phyloP scores from a whole-genome alignment of 2,888 invertebrate genomes.

The Panopea generosa region DNA sequence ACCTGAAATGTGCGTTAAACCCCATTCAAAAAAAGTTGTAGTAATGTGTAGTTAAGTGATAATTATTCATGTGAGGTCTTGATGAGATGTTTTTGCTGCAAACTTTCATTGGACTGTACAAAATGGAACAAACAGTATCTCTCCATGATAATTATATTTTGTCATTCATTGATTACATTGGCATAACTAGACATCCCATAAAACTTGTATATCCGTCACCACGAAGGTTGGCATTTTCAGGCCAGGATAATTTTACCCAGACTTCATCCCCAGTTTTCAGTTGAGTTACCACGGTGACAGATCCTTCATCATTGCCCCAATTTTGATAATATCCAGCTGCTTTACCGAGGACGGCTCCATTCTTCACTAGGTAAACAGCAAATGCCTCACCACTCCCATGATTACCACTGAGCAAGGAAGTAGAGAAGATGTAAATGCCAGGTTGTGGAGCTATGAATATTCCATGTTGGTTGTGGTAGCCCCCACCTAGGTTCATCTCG shows the following conservation, averaged over 20 bases:
- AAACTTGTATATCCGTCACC: neutral
- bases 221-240: neutral
- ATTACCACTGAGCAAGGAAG: neutral
- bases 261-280: neutral
- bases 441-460: neutral
- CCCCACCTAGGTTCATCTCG: neutral
- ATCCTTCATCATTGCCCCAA: neutral
- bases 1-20: too few relatives aligned
- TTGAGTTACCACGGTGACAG: neutral
- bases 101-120: too few relatives aligned
- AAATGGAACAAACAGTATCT: too few relatives aligned
- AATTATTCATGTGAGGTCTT: too few relatives aligned
- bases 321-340: neutral
- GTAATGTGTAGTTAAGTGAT: too few relatives aligned
- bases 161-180: too few relatives aligned
- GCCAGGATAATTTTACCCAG: neutral
- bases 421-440: slow-evolving; percentile 4
- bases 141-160: too few relatives aligned
- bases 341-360: neutral
- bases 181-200: neutral
- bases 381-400: neutral
- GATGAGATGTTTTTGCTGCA: too few relatives aligned
- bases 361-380: neutral
- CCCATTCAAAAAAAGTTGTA: too few relatives aligned
- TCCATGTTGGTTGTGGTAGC: neutral